Evolutionary conservation across 2,888 invertebrate species (phyloP).

Genomic region (Pinctada fucata): DNA sequence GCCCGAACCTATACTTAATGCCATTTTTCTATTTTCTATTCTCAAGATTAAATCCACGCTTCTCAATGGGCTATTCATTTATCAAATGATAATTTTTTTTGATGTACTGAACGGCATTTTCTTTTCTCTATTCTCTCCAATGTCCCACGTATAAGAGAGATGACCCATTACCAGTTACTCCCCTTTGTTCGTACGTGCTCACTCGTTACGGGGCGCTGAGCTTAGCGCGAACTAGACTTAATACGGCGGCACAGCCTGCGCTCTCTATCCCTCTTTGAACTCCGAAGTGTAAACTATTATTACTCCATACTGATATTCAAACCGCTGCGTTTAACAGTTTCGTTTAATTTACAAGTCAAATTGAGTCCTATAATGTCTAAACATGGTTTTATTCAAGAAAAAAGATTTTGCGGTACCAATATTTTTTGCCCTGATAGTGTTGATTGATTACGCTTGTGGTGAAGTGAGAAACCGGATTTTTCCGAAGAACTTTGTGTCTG

Average conservation of each 20-base stretch:
- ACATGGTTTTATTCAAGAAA: neutral
- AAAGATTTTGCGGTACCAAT: neutral
- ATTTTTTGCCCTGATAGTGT: neutral
- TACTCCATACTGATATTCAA: neutral
- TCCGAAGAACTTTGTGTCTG: slow-evolving; percentile 48
- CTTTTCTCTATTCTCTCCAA: neutral
- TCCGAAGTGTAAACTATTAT: slow-evolving; percentile 2
- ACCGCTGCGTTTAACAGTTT: neutral
- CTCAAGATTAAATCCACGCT: no score
- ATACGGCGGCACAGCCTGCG: neutral
- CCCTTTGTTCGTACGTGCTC: neutral
- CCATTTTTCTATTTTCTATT: no score
- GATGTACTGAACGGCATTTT: neutral
- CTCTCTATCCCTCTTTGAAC: neutral
- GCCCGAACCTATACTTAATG: no score
- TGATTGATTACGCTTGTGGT: neutral
- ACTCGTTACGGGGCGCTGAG: neutral
- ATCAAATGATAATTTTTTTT: no score
- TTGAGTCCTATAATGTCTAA: neutral
- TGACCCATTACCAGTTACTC: neutral
- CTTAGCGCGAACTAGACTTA: neutral
- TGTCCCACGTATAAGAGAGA: neutral
- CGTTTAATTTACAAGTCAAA: neutral
- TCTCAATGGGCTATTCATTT: no score
- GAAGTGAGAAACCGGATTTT: no score